Conservation (phyloP, 2,888 invertebrate species). For the Drosophila hamatofila region DNA sequence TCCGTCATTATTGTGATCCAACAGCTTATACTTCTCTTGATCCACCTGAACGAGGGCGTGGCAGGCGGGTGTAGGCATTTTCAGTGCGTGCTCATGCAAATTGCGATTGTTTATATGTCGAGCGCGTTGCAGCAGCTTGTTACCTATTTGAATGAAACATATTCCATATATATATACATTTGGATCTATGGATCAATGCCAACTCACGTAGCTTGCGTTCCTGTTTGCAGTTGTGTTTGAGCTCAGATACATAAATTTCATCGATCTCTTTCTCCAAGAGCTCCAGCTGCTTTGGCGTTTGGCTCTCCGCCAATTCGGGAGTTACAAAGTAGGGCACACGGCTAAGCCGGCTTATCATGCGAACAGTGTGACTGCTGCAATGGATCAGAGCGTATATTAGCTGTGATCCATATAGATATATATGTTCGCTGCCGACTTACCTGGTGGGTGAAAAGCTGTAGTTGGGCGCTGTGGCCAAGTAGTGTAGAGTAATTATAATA, state of each 20-base stretch:
- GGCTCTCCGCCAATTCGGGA: slow-evolving; percentile 89
- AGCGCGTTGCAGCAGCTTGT: slow-evolving; percentile 62
- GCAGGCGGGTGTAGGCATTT: slow-evolving; percentile 65
- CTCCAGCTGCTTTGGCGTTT: slow-evolving; percentile 37
- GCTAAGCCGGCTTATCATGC: slow-evolving; percentile 90
- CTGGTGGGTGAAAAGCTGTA: slow-evolving; percentile 92
- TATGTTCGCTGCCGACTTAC: slow-evolving; percentile 59
- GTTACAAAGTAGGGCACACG: slow-evolving; percentile 97
- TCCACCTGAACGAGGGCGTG: slow-evolving; percentile 49
- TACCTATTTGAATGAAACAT: slow-evolving; percentile 38
- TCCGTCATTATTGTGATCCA: slow-evolving; percentile 31
- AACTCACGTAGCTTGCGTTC: slow-evolving; percentile 70
- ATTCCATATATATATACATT: not conserved
- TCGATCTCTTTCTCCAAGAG: slow-evolving; percentile 64
- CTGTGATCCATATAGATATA: not conserved
- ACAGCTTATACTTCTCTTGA: slow-evolving; percentile 5
- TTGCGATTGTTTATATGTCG: slow-evolving; percentile 50
- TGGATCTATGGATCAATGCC: not conserved
- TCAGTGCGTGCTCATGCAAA: slow-evolving; percentile 50
- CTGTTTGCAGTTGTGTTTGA: slow-evolving; percentile 62
- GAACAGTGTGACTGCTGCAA: slow-evolving; percentile 84
- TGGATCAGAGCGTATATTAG: not conserved
- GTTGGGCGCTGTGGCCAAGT: slow-evolving; percentile 87
- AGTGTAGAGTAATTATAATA: slow-evolving; percentile 85
- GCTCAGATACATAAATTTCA: slow-evolving; percentile 51